Conservation (phyloP, 2,797 vertebrate species). For the Urosaurus nigricauda region DNA sequence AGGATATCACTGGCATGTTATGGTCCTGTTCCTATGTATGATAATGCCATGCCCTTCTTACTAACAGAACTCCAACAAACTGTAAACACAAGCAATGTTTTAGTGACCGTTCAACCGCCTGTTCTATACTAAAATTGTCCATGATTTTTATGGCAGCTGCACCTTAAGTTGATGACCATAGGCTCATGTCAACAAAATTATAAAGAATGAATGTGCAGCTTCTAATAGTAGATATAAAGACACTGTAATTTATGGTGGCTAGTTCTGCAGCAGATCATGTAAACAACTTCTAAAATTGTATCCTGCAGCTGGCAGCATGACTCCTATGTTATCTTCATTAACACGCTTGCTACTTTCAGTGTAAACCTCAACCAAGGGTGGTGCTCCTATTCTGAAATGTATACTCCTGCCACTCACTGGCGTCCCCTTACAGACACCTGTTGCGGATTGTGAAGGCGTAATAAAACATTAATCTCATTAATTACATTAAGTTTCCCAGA, state of each 20-base stretch:
- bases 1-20: not conserved
- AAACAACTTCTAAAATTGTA: constrained; percentile 16
- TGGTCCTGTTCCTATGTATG: not conserved
- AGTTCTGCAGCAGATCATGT: not conserved
- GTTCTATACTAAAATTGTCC: not conserved
- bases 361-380: not conserved
- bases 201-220: not conserved
- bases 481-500: not conserved
- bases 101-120: not conserved
- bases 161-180: not conserved
- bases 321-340: constrained; percentile 5
- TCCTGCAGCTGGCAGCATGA: not conserved
- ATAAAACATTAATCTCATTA: not conserved
- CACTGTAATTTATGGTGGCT: not conserved
- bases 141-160: not conserved
- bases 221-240: not conserved
- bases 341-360: not conserved
- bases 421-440: not conserved
- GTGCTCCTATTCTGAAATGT: constrained; percentile 12
- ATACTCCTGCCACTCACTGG: not conserved
- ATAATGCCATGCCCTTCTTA: not conserved
- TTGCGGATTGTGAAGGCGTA: not conserved
- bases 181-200: not conserved
- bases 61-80: not conserved
- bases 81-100: not conserved